phyloP scores from a whole-genome alignment of 37 sponge, comb jelly and placozoan species.

The Oopsacas minuta region DNA sequence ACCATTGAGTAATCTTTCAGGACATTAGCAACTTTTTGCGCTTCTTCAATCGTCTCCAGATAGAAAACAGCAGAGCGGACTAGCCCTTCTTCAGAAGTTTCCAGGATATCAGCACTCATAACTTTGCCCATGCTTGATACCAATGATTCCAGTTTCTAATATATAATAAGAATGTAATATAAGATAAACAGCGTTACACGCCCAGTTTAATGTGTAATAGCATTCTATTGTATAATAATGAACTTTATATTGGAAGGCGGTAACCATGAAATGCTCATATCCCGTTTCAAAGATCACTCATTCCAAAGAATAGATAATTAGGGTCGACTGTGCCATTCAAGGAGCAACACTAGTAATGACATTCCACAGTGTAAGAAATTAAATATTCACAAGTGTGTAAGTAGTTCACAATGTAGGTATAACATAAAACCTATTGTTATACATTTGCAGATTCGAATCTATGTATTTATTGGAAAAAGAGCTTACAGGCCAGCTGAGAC shows the following conservation, averaged over 20 bases:
- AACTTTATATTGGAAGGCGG: not conserved
- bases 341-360: no score
- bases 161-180: not conserved
- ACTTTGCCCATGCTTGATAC: not conserved
- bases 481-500: not conserved
- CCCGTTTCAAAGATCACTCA: not conserved
- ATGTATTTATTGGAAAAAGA: no score
- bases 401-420: no score
- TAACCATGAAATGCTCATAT: not conserved
- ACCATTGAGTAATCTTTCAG: constrained; percentile 3
- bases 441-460: no score
- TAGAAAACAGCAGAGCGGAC: not conserved
- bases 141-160: constrained; percentile 10
- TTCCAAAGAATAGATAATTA: not conserved
- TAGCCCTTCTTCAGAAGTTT: not conserved
- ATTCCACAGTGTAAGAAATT: no score
- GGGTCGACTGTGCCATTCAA: not conserved
- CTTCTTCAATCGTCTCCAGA: not conserved
- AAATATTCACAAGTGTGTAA: no score
- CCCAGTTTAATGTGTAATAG: not conserved
- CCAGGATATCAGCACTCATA: not conserved
- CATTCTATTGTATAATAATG: not conserved
- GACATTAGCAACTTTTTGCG: not conserved
- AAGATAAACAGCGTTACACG: not conserved
- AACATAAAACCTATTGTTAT: no score